These are phyloP conservation scores for Ceratina calcarata DNA, from an alignment of 1,140 invertebrate species.

Conservation along the genomic window DNA sequence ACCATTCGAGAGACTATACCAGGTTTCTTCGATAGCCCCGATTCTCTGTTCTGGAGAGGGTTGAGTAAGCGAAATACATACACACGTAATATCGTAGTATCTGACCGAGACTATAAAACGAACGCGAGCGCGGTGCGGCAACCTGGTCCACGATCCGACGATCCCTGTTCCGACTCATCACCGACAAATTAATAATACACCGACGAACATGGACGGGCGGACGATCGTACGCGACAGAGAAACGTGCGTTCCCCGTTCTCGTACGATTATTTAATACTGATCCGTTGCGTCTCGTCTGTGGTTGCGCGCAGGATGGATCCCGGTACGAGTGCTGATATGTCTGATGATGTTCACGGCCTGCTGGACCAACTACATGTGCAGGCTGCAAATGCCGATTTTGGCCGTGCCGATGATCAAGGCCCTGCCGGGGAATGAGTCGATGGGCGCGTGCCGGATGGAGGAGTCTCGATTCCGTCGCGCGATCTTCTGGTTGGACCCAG, in stretches of 20 bases:
- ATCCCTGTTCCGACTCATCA: too few species aligned
- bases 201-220: too few species aligned
- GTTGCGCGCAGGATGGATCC: conserved; percentile 64
- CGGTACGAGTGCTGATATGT: conserved; percentile 81
- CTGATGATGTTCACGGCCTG: conserved; percentile 86
- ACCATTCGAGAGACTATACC: conserved; percentile 7
- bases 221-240: too few species aligned
- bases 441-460: conserved; percentile 39
- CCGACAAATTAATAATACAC: too few species aligned
- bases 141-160: too few species aligned
- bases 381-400: conserved; percentile 87
- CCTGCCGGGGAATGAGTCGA: neutral
- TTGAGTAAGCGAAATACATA: conserved; percentile 40
- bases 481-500: conserved; percentile 39
- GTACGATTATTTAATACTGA: too few species aligned
- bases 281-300: too few species aligned
- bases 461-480: conserved; percentile 18
- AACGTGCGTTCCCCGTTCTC: too few species aligned
- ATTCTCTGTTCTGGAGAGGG: conserved; percentile 21
- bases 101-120: too few species aligned
- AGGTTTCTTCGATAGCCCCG: neutral
- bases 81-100: too few species aligned
- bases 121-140: too few species aligned
- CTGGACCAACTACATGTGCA: conserved; percentile 85
- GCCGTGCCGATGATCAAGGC: conserved; percentile 85